Evolutionary conservation across 2,888 invertebrate genomes (phyloP).

Genomic region (Oithona nana): DNA sequence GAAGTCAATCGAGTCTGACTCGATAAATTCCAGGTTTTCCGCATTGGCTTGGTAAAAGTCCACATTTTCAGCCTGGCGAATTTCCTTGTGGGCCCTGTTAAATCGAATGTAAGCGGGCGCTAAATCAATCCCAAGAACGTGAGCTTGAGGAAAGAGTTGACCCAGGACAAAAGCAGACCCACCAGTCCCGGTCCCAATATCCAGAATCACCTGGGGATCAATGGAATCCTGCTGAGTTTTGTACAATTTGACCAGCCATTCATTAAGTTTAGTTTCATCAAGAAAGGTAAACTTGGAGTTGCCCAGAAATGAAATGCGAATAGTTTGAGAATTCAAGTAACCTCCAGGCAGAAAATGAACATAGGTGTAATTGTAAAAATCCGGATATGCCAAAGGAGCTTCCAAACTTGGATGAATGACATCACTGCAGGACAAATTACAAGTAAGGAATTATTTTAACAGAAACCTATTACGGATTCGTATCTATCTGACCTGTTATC

Average conservation of each 20-base stretch:
- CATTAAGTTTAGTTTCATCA: background rate
- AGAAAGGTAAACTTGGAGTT: slow-evolving; percentile 12
- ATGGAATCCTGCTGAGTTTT: background rate
- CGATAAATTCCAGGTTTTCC: slow-evolving; percentile 3
- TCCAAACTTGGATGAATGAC: background rate
- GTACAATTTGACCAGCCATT: slow-evolving; percentile 4
- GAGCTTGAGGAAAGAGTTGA: slow-evolving; percentile 5
- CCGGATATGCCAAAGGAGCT: background rate
- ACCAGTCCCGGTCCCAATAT: slow-evolving; percentile 11
- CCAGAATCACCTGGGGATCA: slow-evolving; percentile 3
- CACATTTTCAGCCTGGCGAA: background rate
- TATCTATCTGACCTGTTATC: background rate
- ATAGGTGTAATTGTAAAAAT: background rate
- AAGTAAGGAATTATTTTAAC: background rate
- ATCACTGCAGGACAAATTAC: background rate
- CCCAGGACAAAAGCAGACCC: slow-evolving; percentile 9
- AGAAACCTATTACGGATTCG: no score
- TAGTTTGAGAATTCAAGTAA: slow-evolving; percentile 4
- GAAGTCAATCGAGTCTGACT: slow-evolving; percentile 8
- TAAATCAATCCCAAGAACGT: slow-evolving; percentile 3
- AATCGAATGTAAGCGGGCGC: slow-evolving; percentile 10
- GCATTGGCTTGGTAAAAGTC: slow-evolving; percentile 11
- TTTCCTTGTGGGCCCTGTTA: background rate
- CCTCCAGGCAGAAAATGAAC: slow-evolving; percentile 14
- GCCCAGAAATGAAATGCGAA: slow-evolving; percentile 5